Evolutionary conservation across 2,888 invertebrate genomes (phyloP).

Genomic region (Standfussiana lucernea): DNA sequence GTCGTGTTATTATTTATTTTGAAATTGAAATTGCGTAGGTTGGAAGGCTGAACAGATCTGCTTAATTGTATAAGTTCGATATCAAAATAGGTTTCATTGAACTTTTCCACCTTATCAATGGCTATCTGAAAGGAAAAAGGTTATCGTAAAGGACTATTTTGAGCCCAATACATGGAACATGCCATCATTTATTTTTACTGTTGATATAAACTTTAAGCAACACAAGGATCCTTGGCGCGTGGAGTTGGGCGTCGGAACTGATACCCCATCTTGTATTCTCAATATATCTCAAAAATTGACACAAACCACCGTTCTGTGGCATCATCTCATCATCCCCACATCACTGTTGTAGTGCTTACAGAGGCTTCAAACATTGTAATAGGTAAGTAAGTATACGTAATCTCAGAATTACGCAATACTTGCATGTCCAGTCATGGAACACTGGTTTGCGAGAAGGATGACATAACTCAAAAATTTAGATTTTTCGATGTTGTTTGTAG

Average conservation of each 20-base stretch:
- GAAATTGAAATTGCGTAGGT: slow-evolving; percentile 46
- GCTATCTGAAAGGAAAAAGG: not conserved
- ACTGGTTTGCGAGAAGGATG: too few relatives aligned
- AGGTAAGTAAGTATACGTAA: not conserved
- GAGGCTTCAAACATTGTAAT: not conserved
- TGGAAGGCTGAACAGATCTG: slow-evolving; percentile 45
- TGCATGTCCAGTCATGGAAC: too few relatives aligned
- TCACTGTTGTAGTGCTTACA: not conserved
- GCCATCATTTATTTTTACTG: not conserved
- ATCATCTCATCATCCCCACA: not conserved
- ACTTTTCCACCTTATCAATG: slow-evolving; percentile 4
- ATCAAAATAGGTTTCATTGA: slow-evolving; percentile 34
- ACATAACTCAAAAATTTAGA: too few relatives aligned
- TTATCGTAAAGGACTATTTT: not conserved
- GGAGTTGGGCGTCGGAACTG: not conserved
- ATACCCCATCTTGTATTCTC: not conserved
- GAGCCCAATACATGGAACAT: not conserved
- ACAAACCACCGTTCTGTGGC: not conserved
- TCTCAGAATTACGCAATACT: not conserved
- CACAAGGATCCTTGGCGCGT: not conserved
- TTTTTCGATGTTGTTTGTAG: too few relatives aligned
- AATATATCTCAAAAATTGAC: not conserved
- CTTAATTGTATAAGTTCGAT: slow-evolving; percentile 49
- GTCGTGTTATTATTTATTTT: slow-evolving; percentile 53
- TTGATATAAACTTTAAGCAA: not conserved